phyloP scores from a whole-genome alignment of 2,888 invertebrate genomes.

The Reticulitermes lucifugus region DNA sequence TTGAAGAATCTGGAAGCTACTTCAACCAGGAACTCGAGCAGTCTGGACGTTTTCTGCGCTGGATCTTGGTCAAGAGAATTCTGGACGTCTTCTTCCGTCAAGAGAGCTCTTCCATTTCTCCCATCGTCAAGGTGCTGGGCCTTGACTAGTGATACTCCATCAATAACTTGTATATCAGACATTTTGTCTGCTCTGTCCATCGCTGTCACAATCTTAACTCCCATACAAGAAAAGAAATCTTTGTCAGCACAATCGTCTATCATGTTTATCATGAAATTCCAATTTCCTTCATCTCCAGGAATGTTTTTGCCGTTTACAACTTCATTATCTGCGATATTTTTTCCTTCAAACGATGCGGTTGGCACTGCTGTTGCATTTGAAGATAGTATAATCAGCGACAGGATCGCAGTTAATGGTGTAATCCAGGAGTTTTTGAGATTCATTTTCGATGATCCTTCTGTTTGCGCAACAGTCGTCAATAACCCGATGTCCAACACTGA shows the following conservation, averaged over 20 bases:
- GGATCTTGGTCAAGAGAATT: slow-evolving; percentile 65
- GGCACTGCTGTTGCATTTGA: slow-evolving; percentile 24
- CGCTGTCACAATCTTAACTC: slow-evolving; percentile 69
- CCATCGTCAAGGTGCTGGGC: slow-evolving; percentile 53
- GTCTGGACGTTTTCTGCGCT: slow-evolving; percentile 66
- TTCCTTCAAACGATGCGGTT: background rate
- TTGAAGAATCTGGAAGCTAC: slow-evolving; percentile 70
- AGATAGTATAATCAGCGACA: slow-evolving; percentile 13
- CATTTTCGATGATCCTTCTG: background rate
- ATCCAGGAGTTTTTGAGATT: slow-evolving; percentile 24
- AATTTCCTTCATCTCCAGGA: slow-evolving; percentile 32
- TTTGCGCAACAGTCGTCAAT: background rate
- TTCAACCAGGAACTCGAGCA: slow-evolving; percentile 70
- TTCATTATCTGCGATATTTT: background rate
- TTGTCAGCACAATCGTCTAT: slow-evolving; percentile 51
- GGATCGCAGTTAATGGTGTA: background rate
- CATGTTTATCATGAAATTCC: slow-evolving; percentile 49
- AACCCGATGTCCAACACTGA: background rate
- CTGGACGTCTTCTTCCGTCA: slow-evolving; percentile 66
- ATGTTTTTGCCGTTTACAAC: background rate
- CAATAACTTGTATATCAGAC: slow-evolving; percentile 68
- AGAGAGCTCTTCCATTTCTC: slow-evolving; percentile 56
- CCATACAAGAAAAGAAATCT: slow-evolving; percentile 65
- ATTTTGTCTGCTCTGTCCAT: slow-evolving; percentile 69
- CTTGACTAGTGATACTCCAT: slow-evolving; percentile 71